phyloP scores from a whole-genome alignment of 2,888 invertebrate genomes.

The Diplolepis rosae region DNA sequence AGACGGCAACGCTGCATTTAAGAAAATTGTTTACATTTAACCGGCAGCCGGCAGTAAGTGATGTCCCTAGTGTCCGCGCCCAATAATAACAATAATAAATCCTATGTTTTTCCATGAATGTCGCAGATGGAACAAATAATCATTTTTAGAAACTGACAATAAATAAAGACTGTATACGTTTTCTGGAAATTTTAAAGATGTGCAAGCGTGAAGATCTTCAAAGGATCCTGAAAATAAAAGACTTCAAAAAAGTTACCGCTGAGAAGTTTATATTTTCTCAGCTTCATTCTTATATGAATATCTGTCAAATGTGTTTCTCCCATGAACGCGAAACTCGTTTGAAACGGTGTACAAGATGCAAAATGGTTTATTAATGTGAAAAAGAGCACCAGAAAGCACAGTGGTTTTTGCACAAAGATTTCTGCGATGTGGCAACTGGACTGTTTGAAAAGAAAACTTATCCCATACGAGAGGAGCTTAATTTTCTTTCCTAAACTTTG shows the following conservation, averaged over 20 bases:
- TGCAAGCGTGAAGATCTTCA: slow-evolving; percentile 4
- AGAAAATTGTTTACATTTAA: neutral
- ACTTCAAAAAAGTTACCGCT: too few species aligned
- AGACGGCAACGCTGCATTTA: neutral
- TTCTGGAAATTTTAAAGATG: neutral
- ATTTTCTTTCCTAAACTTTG: slow-evolving; percentile 66
- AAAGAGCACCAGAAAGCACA: slow-evolving; percentile 67
- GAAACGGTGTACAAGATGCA: slow-evolving; percentile 66
- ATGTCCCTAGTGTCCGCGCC: too few species aligned
- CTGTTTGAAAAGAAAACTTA: slow-evolving; percentile 52
- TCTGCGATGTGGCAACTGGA: slow-evolving; percentile 58
- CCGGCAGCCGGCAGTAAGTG: too few species aligned
- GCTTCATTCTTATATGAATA: slow-evolving; percentile 65
- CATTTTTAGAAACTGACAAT: neutral
- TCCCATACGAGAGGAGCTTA: slow-evolving; percentile 58
- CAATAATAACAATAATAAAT: neutral
- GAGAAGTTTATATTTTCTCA: slow-evolving; percentile 50
- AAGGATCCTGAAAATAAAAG: neutral
- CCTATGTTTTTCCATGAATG: neutral
- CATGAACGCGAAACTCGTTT: slow-evolving; percentile 55
- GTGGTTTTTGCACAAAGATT: slow-evolving; percentile 65
- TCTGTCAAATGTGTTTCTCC: slow-evolving; percentile 68
- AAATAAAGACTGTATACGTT: neutral
- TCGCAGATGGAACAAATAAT: neutral
- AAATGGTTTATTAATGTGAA: slow-evolving; percentile 67